Percentiles rank a stretch among this genome's conserved stretches.
These are phyloP conservation scores for Lemur catta DNA, from an alignment of 2,797 vertebrate genomes.

Conservation along the genomic window DNA sequence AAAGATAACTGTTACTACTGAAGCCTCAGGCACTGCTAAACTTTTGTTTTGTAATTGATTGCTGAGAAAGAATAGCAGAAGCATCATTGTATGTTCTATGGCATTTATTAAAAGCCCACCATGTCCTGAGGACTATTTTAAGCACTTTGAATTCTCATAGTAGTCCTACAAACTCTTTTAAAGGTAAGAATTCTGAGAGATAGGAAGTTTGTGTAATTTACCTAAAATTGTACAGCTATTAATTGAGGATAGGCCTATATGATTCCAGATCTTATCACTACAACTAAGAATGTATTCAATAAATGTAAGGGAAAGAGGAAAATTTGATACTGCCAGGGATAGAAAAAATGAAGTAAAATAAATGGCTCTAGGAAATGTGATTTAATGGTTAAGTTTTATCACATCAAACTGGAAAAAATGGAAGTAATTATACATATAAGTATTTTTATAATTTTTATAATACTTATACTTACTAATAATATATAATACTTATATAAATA, in stretches of 20 bases:
- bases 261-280: background rate
- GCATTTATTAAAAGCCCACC: background rate
- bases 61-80: background rate
- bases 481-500: no score
- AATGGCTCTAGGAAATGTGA: background rate
- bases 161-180: background rate
- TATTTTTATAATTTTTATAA: no score
- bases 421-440: background rate
- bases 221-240: background rate
- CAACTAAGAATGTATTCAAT: background rate
- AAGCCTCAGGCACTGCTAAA: background rate
- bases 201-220: background rate
- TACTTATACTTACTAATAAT: no score
- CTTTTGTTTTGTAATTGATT: background rate
- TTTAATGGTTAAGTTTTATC: background rate
- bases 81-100: background rate
- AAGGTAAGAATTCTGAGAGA: background rate
- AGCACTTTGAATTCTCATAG: background rate
- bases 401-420: background rate
- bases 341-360: constrained; percentile 11
- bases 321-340: background rate
- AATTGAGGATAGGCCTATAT: background rate
- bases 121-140: background rate
- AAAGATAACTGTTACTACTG: background rate
- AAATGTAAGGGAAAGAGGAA: background rate